These are phyloP conservation scores for Gorsachius magnificus DNA, from an alignment of 2,797 vertebrate species.

Conservation along the genomic window DNA sequence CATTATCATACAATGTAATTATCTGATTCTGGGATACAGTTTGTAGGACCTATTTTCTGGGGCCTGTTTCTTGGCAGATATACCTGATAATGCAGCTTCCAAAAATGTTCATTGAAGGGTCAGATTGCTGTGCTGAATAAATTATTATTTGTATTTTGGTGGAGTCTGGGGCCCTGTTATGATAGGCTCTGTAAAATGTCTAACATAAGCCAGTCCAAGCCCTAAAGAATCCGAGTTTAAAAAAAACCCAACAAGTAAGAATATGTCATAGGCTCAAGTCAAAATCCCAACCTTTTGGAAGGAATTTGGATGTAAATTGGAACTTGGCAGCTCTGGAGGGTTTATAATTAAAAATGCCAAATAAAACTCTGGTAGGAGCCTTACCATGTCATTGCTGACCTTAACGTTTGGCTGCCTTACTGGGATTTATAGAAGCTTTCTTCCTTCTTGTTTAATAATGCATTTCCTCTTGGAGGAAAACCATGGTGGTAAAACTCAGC, in stretches of 20 bases:
- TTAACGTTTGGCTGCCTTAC: not conserved
- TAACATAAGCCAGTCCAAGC: not conserved
- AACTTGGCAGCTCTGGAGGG: not conserved
- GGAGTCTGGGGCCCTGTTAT: not conserved
- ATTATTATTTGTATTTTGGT: not conserved
- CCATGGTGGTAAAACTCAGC: slow-evolving; percentile 40
- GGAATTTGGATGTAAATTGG: not conserved
- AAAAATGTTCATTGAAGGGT: not conserved
- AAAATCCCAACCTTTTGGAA: not conserved
- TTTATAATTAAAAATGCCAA: slow-evolving; percentile 3
- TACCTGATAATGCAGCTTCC: not conserved
- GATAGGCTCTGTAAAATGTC: not conserved
- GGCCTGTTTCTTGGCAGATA: slow-evolving; percentile 42
- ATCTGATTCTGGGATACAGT: slow-evolving; percentile 21
- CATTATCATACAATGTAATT: slow-evolving; percentile 59
- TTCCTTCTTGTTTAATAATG: slow-evolving; percentile 44
- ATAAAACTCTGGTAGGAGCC: not conserved
- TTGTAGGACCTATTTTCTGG: not conserved
- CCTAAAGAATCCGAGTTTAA: not conserved
- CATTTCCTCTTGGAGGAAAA: slow-evolving; percentile 55
- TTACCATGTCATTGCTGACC: not conserved
- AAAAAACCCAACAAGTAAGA: not conserved
- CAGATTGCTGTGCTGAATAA: not conserved
- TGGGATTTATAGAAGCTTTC: not conserved
- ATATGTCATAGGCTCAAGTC: not conserved